phyloP scores from a whole-genome alignment of 2,888 invertebrate species.

The Uropetala carovei region DNA sequence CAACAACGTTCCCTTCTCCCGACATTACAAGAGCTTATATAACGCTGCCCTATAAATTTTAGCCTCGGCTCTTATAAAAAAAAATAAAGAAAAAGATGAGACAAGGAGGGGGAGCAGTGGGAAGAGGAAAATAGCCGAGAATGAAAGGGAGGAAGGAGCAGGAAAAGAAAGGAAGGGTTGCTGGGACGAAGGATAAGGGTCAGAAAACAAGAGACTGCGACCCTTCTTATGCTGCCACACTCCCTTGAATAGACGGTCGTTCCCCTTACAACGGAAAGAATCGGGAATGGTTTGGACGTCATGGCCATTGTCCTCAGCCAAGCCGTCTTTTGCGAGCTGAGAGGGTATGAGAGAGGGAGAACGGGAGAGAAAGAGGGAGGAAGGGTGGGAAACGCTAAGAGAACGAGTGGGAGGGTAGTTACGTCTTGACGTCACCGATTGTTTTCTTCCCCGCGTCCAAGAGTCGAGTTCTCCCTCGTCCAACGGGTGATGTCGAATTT shows the following conservation, averaged over 20 bases:
- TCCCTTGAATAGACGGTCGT: not conserved
- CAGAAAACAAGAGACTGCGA: constrained; percentile 14
- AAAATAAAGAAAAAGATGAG: not conserved
- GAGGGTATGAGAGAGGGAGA: no score
- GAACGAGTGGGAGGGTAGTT: no score
- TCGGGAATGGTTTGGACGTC: not conserved
- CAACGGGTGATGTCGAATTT: no score
- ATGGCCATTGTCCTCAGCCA: not conserved
- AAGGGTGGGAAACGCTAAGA: no score
- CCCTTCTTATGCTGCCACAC: not conserved
- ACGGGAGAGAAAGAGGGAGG: no score
- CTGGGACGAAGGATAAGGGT: not conserved
- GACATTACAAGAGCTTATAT: not conserved
- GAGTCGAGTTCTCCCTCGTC: no score
- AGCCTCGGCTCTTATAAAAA: not conserved
- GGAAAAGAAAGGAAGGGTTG: not conserved
- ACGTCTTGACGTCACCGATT: no score
- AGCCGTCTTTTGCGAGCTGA: not conserved
- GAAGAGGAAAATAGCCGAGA: not conserved
- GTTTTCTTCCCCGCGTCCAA: no score
- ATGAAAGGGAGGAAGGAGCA: not conserved
- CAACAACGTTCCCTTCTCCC: not conserved
- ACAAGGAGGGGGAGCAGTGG: not conserved
- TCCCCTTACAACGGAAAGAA: not conserved
- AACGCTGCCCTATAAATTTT: not conserved